These are phyloP conservation scores for Chorisops tibialis DNA, from an alignment of 2,888 invertebrate species.

Conservation along the genomic window DNA sequence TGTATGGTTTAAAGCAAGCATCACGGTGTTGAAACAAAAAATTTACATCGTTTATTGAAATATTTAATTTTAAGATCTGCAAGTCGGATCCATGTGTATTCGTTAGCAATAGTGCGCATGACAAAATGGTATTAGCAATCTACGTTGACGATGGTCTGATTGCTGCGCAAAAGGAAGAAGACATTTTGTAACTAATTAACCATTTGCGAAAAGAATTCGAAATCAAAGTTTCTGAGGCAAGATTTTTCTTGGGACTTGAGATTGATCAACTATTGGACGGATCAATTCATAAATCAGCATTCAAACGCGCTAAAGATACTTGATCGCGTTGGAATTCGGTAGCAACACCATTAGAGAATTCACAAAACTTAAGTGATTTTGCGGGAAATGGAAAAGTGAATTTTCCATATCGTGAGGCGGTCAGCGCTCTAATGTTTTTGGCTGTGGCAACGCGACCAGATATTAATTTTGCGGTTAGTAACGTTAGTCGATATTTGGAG, in stretches of 20 bases:
- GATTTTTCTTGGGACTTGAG: constrained; percentile 25
- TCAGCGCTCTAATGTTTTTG: constrained; percentile 24
- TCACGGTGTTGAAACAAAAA: constrained; percentile 26
- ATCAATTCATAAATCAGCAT: too few species aligned
- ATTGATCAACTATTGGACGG: constrained; percentile 24
- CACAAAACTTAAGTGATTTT: neutral
- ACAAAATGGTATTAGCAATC: constrained; percentile 10
- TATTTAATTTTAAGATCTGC: constrained; percentile 5
- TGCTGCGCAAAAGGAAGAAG: constrained; percentile 2
- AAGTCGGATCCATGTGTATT: constrained; percentile 24
- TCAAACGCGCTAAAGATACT: too few species aligned
- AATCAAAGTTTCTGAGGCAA: neutral
- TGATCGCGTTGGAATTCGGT: constrained; percentile 5
- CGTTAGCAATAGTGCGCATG: neutral
- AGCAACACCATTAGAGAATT: neutral
- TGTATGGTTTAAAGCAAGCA: constrained; percentile 28
- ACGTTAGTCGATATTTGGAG: constrained; percentile 19
- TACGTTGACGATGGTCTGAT: constrained; percentile 19
- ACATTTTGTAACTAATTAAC: constrained; percentile 6
- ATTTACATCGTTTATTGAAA: constrained; percentile 16
- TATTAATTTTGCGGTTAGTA: constrained; percentile 14
- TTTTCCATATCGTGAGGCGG: constrained; percentile 16
- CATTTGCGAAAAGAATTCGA: constrained; percentile 18
- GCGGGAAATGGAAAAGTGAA: neutral
- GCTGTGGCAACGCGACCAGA: constrained; percentile 31